Evolutionary conservation across 2,797 vertebrate genomes (phyloP).

Genomic region (Sparus aurata): DNA sequence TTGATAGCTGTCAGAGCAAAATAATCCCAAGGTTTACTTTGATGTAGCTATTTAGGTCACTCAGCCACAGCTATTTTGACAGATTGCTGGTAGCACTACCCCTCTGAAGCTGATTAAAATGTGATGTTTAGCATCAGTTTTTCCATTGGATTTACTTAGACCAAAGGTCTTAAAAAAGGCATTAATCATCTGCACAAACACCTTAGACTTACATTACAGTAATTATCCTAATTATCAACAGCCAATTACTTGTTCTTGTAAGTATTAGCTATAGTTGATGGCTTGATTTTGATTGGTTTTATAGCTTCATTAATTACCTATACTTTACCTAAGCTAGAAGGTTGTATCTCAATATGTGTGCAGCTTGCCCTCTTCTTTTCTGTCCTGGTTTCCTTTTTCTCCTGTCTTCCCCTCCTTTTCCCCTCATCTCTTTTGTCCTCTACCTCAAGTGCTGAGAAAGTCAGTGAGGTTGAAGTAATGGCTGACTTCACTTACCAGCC

Average conservation of each 20-base stretch:
- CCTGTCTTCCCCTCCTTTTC: neutral
- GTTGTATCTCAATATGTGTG: neutral
- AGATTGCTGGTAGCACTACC: neutral
- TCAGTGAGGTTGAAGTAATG: slow-evolving; percentile 65
- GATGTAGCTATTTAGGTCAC: neutral
- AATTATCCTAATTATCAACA: slow-evolving; percentile 22
- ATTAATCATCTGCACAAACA: neutral
- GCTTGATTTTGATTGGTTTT: slow-evolving; percentile 10
- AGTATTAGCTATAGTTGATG: slow-evolving; percentile 16
- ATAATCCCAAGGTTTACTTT: neutral
- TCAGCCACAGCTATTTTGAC: neutral
- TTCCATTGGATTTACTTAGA: neutral
- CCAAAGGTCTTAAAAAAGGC: neutral
- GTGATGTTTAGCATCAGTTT: neutral
- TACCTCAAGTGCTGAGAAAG: slow-evolving; percentile 31
- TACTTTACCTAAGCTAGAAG: neutral
- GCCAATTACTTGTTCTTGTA: slow-evolving; percentile 10
- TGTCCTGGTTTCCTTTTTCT: neutral
- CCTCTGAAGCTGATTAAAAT: neutral
- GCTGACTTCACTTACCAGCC: slow-evolving; percentile 57
- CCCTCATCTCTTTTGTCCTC: slow-evolving; percentile 42
- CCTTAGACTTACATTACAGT: neutral
- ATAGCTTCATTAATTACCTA: neutral
- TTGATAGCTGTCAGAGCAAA: neutral
- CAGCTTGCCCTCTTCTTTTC: neutral